Base-by-base conservation (phyloP, 2,888 invertebrate species). In the Parnassius apollo region DNA sequence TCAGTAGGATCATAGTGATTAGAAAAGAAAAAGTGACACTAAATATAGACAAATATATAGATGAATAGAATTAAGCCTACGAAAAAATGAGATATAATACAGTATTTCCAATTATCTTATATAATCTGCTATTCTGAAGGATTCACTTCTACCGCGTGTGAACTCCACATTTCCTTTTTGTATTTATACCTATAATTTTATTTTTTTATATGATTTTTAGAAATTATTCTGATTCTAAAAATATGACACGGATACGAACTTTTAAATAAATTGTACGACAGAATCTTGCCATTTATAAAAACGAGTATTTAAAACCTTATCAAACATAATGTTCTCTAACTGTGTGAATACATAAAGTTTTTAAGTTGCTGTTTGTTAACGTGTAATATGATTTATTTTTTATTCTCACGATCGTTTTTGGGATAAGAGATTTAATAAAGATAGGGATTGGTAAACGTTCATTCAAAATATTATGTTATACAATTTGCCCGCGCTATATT, bases 351-450 rank as follows among this genome's bases (percentile, higher is more conserved):
- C n/a, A 60, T 45, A 59, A 55, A 49, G 46, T 58, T 60, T 53
- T 49, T 53, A 44, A 49, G 56, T 59, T 59, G 50, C 56, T 59
- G 61, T 53, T 61, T 62, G 56, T 62, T 64, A 64, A 62, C 61
- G 59, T 56, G 57, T 56, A 55, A 59, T 62, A 49, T 64, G 59
- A 68, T 66, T 61, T 65, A 65, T 63, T 44, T 61, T 68, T 66
- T 59, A 55, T 65, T 68, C 54, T 55, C 59, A 22, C 62, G 53
- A 64, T 65, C 58, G 65, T 61, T 57, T 55, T 48, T 50, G 49
- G 61, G 62, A 46, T 65, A 61, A 64, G 54, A 59, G 59, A 61
- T 63, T 57, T 66, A 65, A 66, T 64, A 65, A 61, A 59, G 57
- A 56, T 59, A 57, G 35, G 51, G 56, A 51, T 61, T 25, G 35